Evolutionary conservation across 2,113 vertebrate genomes (phyloP).

Genomic region (Vimba vimba): DNA sequence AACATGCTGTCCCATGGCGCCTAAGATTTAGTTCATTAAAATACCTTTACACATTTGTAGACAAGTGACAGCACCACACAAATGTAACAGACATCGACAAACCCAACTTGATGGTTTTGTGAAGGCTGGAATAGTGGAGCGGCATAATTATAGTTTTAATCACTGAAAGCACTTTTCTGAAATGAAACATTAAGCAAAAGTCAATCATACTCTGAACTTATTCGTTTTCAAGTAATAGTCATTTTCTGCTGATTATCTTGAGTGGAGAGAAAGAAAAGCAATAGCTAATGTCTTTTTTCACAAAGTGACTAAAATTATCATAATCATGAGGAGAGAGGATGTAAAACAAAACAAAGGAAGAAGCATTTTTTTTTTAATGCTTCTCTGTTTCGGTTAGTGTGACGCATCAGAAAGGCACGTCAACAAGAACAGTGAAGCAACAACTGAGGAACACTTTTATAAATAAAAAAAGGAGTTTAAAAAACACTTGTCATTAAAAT

Average conservation of each 20-base stretch:
- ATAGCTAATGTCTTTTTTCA: neutral
- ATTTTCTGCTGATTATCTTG: neutral
- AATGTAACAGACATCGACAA: neutral
- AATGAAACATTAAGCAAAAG: neutral
- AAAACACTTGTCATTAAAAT: neutral
- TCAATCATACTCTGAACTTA: neutral
- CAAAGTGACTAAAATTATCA: neutral
- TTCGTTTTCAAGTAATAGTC: neutral
- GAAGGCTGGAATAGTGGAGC: neutral
- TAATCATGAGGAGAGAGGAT: neutral
- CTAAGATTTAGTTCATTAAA: neutral
- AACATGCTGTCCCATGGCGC: neutral
- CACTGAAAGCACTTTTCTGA: neutral
- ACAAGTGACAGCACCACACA: neutral
- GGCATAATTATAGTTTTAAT: neutral
- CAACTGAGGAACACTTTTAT: neutral
- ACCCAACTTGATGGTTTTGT: neutral
- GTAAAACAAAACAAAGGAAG: neutral
- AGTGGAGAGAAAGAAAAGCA: neutral
- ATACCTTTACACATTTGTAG: neutral
- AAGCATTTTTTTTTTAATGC: neutral
- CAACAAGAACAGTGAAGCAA: neutral
- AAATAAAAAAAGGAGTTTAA: neutral
- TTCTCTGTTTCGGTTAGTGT: neutral
- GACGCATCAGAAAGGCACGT: neutral